phyloP scores from a whole-genome alignment of 2,797 vertebrate genomes.

The Acipenser ruthenus region DNA sequence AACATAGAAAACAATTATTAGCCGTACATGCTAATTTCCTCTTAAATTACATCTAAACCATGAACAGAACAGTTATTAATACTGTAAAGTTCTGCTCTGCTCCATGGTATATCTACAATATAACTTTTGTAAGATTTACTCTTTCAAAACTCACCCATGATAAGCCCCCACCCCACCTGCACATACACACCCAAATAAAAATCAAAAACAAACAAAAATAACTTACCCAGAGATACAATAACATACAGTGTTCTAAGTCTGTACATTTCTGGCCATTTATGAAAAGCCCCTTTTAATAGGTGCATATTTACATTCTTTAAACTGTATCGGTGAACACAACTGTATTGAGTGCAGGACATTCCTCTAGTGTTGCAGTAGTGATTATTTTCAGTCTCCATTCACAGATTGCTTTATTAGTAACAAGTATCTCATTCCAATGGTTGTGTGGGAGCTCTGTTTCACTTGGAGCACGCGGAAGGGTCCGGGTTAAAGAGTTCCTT shows the following conservation, averaged over 20 bases:
- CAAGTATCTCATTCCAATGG: constrained; percentile 47
- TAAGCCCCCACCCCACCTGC: constrained; percentile 5
- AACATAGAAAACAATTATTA: constrained; percentile 80
- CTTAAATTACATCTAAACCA: constrained; percentile 96
- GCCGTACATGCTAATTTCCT: constrained; percentile 69
- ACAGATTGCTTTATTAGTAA: constrained; percentile 55
- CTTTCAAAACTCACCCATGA: too few species aligned
- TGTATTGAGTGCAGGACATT: constrained; percentile 97
- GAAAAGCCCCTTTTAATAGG: constrained; percentile 76
- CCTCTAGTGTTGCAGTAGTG: constrained; percentile 82
- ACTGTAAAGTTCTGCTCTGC: constrained; percentile 74
- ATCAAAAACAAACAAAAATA: constrained; percentile 33
- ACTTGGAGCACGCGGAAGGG: constrained; percentile 87
- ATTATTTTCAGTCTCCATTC: constrained; percentile 61
- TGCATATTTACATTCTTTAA: constrained; percentile 99
- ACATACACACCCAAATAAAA: too few species aligned
- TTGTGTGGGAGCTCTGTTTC: constrained; percentile 51
- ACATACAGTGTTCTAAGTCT: constrained; percentile 81
- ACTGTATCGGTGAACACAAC: constrained; percentile 98
- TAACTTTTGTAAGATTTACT: constrained; percentile 74
- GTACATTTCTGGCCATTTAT: constrained; percentile 86
- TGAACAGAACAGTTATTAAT: constrained; percentile 88
- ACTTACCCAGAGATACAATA: constrained; percentile 63
- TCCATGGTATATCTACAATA: constrained; percentile 87
- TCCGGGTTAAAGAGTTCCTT: constrained; percentile 99